Evolutionary conservation across 92 coral and sea anemone genomes (phyloP).

Genomic region (Porites divaricata): DNA sequence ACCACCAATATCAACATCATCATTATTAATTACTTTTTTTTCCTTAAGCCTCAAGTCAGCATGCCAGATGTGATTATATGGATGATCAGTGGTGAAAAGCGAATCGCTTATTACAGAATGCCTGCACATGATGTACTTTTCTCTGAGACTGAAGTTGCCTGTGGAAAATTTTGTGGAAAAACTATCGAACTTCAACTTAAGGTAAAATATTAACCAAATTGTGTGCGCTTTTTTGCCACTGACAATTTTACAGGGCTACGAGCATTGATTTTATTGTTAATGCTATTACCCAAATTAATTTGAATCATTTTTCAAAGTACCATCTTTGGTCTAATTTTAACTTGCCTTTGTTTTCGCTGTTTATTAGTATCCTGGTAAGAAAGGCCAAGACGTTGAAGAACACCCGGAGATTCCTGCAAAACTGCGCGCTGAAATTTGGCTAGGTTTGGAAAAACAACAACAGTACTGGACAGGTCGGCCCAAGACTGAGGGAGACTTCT

Average conservation of each 20-base stretch:
- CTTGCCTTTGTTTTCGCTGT: neutral
- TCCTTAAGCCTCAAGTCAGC: slow-evolving; percentile 84
- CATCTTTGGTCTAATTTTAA: too few species aligned
- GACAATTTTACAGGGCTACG: too few species aligned
- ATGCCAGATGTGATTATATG: slow-evolving; percentile 97
- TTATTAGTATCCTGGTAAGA: slow-evolving; percentile 95
- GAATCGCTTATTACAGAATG: slow-evolving; percentile 94
- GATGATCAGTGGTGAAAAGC: slow-evolving; percentile 95
- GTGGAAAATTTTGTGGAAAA: slow-evolving; percentile 87
- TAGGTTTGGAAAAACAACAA: slow-evolving; percentile 92
- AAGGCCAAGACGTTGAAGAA: slow-evolving; percentile 82
- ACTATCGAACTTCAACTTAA: slow-evolving; percentile 86
- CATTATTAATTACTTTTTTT: neutral
- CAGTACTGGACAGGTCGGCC: slow-evolving; percentile 89
- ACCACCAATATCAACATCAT: neutral
- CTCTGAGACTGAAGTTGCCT: slow-evolving; percentile 78
- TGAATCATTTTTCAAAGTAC: too few species aligned
- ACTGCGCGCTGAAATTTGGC: slow-evolving; percentile 91
- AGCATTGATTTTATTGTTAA: too few species aligned
- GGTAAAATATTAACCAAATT: slow-evolving; percentile 38
- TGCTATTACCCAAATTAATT: too few species aligned
- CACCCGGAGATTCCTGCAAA: slow-evolving; percentile 95
- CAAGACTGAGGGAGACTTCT: slow-evolving; percentile 95
- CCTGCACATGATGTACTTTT: slow-evolving; percentile 87
- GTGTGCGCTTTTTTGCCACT: neutral